Base-by-base conservation (phyloP, 2,888 invertebrate genomes). In the Chalcosyrphus nemorum region DNA sequence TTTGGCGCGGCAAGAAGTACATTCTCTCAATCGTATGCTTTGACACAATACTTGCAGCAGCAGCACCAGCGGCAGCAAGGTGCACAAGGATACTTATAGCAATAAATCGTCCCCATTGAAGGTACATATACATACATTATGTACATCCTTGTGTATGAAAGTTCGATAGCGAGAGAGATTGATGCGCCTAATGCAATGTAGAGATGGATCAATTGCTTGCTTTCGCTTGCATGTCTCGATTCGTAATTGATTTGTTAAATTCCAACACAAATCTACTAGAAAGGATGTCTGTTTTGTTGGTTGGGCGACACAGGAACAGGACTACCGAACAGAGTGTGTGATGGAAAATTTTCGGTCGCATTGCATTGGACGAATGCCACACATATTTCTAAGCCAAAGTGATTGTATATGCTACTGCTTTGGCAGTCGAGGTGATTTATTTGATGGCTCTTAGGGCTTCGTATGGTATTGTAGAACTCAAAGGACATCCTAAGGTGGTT, bases 211-310 rank as follows among this genome's bases (percentile, higher is more conserved):
- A 74, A 82, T 82, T 72, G 78, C 54, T n/a, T 72, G 66, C 65
- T 71, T 56, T 74, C 35, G 61, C 41, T 78, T 63, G 82, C 72
- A 56, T 74, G 68, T 50, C 66, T 66, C 50, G 61, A 82, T 66
- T 78, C 72, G 63, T 74, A 82, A 82, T 78, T 78, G 72, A 82
- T 74, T 82, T 78, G 68, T 45, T 68, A 32, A 68, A 76, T 76
- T 76, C 29, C 59, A 59, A n/a, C 50, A 21, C 57, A 68, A 66
- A 50, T 47, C 32, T 35, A 11, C n/a, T 11, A 7, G 56, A 43
- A 11, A 54, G 13, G 19, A 29, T 54, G 24, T 66, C n/a, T 66
- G 27, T 19, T n/a, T n/a, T n/a, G n/a, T n/a, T n/a, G n/a, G n/a
- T n/a, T n/a, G n/a, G n/a, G n/a, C n/a, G n/a, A n/a, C n/a, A n/a